Base-by-base conservation (phyloP, 2,113 vertebrate species). In the Pseudorasbora parva region DNA sequence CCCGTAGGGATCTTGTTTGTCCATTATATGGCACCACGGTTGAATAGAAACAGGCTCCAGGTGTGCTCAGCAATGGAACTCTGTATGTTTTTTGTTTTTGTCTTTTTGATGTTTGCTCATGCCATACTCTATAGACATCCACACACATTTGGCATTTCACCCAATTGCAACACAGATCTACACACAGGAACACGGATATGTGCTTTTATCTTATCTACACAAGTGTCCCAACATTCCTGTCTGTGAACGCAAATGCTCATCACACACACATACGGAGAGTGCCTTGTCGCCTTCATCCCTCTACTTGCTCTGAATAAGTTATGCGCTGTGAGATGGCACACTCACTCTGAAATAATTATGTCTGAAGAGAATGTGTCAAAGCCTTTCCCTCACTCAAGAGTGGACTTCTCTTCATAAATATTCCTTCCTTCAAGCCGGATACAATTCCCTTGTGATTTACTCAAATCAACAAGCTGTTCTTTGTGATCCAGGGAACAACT, bases 281-380 rank as follows among this genome's bases (percentile, higher is more conserved):
- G 49, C 56, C 51, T 69, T 54, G 64, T 73, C 51, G 25, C 81
- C 68, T 69, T 72, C 69, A 49, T 75, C 51, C 77, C 74, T 57
- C 27, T 30, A 57, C 82, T 77, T 15, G 57, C 60, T 84, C 60
- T 88, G 56, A 83, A 78, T 86, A 84, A 86, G 78, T 75, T 68
- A 85, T 84, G 68, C 5, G 10, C 43, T 72, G 62, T 37, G 43
- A 57, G 78, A 84, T 37, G 45, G 62, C 83, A 77, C 37, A 43
- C 60, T 81, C 51, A 41, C 41, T 78, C 51, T 82, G 57, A 66
- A 80, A 76, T 75, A 83, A 87, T 83, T 85, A 85, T 56, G 56
- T 83, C 56, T 82, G 64, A 85, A 76, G 75, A 82, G 79, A 23
- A 66, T 30, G n/a, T 78, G 37, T 43, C 37, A 78, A 43, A 78